Base-by-base conservation (phyloP, 2,797 vertebrate genomes). In the Setipinna tenuifilis region DNA sequence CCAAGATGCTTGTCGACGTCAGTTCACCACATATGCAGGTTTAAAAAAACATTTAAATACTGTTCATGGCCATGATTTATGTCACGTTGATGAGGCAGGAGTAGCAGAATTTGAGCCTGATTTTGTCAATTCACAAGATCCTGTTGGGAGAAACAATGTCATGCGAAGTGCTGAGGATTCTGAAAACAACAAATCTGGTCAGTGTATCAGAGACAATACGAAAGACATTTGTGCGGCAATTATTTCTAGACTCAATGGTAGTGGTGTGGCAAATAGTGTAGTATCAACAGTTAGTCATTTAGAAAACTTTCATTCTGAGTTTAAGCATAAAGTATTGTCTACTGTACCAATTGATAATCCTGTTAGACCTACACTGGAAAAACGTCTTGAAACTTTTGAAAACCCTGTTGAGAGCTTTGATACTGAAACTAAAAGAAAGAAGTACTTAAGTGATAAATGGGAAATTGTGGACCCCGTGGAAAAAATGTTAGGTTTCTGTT, bases 391-490 rank as follows among this genome's bases (percentile, higher is more conserved):
- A n/a, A 62, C 59, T 23, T 62, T 62, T 62, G 21, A 23, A n/a
- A 62, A 62, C 59, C 59, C 59, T 19, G 59, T 23, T 23, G 21
- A 62, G 59, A 62, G 21, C 59, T 62, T 62, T 62, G 21, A 62
- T 62, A 62, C 59, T 62, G 21, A 62, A 62, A n/a, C 21, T 62
- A 62, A 62, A 62, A 62, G 59, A 62, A 62, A 62, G 59, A 62
- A n/a, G 21, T 62, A 62, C 23, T 62, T 62, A n/a, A 62, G 59
- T 62, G 59, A 23, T n/a, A 62, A 62, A 62, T 62, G 59, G 59
- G n/a, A n/a, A 62, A 62, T n/a, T n/a, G n/a, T 62, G 21, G 21
- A 62, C 5, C 59, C 59, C 17, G 21, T 62, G 7, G n/a, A 62
- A 62, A 62, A 62, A n/a, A n/a, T n/a, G 6, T 62, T 62, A 23